phyloP scores from a whole-genome alignment of 1,140 invertebrate species.

The Macrotrachela quadricornifera region DNA sequence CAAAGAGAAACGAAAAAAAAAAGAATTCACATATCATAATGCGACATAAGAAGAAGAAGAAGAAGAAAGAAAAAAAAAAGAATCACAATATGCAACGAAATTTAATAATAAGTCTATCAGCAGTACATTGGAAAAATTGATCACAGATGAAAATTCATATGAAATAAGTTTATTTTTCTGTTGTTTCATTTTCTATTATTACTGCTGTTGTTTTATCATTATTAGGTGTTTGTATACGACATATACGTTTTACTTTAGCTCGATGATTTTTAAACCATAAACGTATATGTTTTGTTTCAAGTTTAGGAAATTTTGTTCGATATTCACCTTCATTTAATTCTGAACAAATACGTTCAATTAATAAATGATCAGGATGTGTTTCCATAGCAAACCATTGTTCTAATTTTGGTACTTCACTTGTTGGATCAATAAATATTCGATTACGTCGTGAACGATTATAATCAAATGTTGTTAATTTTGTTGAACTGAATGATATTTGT shows the following conservation, averaged over 20 bases:
- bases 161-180: no score
- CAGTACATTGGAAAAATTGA: no score
- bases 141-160: no score
- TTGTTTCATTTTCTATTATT: no score
- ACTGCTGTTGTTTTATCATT: no score
- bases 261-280: conserved; percentile 69
- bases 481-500: neutral
- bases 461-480: neutral
- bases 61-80: no score
- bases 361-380: conserved; percentile 42
- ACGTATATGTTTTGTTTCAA: conserved; percentile 92
- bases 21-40: no score
- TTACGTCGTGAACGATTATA: conserved; percentile 38
- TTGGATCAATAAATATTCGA: conserved; percentile 92
- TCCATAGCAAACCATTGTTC: conserved; percentile 93
- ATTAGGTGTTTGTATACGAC: neutral
- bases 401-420: conserved; percentile 80
- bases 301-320: conserved; percentile 74
- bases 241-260: conserved; percentile 73
- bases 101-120: no score
- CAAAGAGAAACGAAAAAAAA: no score
- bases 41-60: no score
- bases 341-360: conserved; percentile 80
- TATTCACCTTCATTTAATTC: conserved; percentile 70
- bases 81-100: no score